Evolutionary conservation across 1,140 invertebrate species (phyloP).

Genomic region (Tyrophagus putrescentiae): DNA sequence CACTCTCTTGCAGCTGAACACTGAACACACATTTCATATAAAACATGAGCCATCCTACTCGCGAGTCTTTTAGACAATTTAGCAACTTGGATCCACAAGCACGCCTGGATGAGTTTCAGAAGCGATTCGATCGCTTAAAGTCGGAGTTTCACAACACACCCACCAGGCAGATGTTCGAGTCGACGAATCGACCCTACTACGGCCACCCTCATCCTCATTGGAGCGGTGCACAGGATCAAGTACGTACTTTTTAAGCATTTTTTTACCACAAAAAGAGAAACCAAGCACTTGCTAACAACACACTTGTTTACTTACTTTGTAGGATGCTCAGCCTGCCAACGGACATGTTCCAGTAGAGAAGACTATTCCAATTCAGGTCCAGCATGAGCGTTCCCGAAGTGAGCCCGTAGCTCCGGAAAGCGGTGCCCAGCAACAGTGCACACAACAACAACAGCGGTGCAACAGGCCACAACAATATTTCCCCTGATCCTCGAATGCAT

Average conservation of each 20-base stretch:
- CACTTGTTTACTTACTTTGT: background rate
- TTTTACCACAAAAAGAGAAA: background rate
- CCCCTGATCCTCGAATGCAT: background rate
- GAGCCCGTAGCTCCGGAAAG: background rate
- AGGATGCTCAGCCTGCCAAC: background rate
- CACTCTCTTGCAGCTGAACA: background rate
- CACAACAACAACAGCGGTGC: too few relatives aligned
- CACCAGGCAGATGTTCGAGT: background rate
- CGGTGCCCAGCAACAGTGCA: background rate
- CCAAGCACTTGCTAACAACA: background rate
- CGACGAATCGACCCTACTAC: background rate
- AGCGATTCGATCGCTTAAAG: conserved; percentile 16
- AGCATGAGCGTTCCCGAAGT: background rate
- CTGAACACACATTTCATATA: background rate
- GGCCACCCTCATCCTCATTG: background rate
- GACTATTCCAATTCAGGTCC: conserved; percentile 6
- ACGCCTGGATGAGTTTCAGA: conserved; percentile 4
- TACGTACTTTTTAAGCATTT: background rate
- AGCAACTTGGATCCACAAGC: conserved; percentile 4
- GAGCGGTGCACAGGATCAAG: background rate
- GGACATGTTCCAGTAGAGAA: conserved; percentile 5
- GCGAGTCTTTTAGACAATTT: conserved; percentile 5
- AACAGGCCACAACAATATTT: background rate
- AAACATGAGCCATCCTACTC: conserved; percentile 9
- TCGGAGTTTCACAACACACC: background rate